A percentile compares a stretch with the other conserved stretches of the same genome.
phyloP scores from a whole-genome alignment of 1,140 invertebrate species.

The Drosophila teissieri region DNA sequence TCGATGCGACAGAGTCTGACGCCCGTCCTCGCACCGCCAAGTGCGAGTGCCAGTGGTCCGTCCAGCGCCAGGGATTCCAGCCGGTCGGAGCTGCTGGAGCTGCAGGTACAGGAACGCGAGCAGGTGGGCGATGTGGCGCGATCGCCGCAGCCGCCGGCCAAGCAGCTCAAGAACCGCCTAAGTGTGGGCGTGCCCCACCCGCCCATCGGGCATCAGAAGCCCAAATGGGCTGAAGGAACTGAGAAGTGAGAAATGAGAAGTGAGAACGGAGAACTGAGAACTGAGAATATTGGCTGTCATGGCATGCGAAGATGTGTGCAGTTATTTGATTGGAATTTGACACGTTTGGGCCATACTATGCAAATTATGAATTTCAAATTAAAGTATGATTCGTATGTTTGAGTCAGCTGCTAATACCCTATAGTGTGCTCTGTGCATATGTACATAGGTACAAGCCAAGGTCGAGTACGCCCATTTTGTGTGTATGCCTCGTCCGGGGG shows the following conservation, averaged over 20 bases:
- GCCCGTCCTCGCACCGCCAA: not conserved
- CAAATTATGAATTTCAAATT: too few relatives aligned
- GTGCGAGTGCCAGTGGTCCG: not conserved
- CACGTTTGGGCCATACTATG: too few relatives aligned
- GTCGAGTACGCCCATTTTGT: slow-evolving; percentile 1
- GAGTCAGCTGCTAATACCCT: too few relatives aligned
- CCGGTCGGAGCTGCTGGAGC: not conserved
- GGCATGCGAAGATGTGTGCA: too few relatives aligned
- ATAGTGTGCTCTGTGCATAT: too few relatives aligned
- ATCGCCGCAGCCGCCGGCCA: not conserved
- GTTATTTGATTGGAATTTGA: too few relatives aligned
- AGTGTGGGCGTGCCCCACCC: not conserved
- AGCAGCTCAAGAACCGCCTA: slow-evolving; percentile 2
- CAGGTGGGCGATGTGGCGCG: slow-evolving; percentile 21
- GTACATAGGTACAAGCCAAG: not conserved
- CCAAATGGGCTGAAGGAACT: too few relatives aligned
- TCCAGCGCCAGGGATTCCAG: not conserved
- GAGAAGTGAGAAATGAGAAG: too few relatives aligned
- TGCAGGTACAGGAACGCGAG: not conserved
- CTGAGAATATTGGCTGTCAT: too few relatives aligned
- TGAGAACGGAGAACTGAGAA: too few relatives aligned
- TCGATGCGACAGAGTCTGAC: slow-evolving; percentile 29
- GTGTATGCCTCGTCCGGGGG: slow-evolving; percentile 6
- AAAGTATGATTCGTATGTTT: too few relatives aligned
- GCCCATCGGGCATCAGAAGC: too few relatives aligned